Evolutionary conservation across 2,797 vertebrate genomes (phyloP).

Genomic region (Enteromius thamalakanensis): DNA sequence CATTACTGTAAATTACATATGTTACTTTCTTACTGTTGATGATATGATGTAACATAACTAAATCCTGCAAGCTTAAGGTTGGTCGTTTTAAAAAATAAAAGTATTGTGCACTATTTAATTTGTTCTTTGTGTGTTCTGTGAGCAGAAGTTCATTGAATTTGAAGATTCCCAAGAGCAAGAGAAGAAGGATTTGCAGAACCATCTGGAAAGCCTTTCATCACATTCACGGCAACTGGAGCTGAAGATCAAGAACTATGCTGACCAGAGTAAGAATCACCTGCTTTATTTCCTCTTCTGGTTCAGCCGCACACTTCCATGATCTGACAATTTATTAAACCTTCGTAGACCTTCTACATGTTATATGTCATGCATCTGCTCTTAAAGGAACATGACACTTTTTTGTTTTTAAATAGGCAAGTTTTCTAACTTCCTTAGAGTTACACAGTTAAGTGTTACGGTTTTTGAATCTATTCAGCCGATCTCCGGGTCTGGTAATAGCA

Average conservation of each 20-base stretch:
- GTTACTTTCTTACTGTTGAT: neutral
- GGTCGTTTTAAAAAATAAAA: neutral
- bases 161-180: constrained; percentile 97
- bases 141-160: constrained; percentile 96
- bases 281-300: neutral
- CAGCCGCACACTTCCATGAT: neutral
- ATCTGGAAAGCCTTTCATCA: constrained; percentile 90
- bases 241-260: constrained; percentile 94
- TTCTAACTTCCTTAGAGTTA: no score
- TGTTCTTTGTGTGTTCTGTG: constrained; percentile 38
- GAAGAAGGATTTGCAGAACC: constrained; percentile 94
- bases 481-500: no score
- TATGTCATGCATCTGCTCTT: neutral
- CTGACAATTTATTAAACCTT: no score
- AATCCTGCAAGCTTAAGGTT: neutral
- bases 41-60: neutral
- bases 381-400: neutral
- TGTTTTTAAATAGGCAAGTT: no score
- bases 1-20: neutral
- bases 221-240: constrained; percentile 93
- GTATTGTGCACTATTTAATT: neutral
- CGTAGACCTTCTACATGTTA: no score
- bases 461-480: no score
- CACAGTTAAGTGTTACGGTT: no score
- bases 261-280: constrained; percentile 83